phyloP scores from a whole-genome alignment of 2,797 vertebrate species.

The Urophycis tenuis region DNA sequence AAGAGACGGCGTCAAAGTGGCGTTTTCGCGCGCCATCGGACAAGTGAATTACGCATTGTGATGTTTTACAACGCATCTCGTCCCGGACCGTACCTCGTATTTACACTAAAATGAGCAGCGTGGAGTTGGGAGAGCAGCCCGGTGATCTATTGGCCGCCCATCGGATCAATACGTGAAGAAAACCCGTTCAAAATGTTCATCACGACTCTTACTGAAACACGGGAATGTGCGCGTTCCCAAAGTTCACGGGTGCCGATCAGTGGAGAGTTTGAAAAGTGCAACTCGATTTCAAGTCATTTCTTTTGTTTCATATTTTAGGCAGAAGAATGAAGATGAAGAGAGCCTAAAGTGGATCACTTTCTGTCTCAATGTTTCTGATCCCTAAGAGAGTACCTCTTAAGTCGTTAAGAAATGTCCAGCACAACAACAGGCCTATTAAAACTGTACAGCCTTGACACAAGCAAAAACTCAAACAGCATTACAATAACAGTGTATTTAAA shows the following conservation, averaged over 20 bases:
- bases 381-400: background rate
- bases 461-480: conserved; percentile 1
- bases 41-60: background rate
- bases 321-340: background rate
- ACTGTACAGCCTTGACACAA: too few relatives aligned
- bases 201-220: background rate
- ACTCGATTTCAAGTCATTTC: background rate
- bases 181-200: background rate
- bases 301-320: background rate
- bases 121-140: background rate
- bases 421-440: too few relatives aligned
- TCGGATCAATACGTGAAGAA: background rate
- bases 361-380: background rate
- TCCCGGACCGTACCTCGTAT: background rate
- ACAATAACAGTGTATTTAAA: background rate
- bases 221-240: background rate
- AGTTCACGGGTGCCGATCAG: conserved; percentile 26
- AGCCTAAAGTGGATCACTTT: background rate
- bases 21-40: background rate
- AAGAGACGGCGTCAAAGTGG: background rate
- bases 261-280: conserved; percentile 27
- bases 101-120: background rate
- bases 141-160: background rate
- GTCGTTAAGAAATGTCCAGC: background rate
- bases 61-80: background rate